These are phyloP conservation scores for Pseudotriccus pelzelni DNA, from an alignment of 2,797 vertebrate genomes.

Conservation along the genomic window DNA sequence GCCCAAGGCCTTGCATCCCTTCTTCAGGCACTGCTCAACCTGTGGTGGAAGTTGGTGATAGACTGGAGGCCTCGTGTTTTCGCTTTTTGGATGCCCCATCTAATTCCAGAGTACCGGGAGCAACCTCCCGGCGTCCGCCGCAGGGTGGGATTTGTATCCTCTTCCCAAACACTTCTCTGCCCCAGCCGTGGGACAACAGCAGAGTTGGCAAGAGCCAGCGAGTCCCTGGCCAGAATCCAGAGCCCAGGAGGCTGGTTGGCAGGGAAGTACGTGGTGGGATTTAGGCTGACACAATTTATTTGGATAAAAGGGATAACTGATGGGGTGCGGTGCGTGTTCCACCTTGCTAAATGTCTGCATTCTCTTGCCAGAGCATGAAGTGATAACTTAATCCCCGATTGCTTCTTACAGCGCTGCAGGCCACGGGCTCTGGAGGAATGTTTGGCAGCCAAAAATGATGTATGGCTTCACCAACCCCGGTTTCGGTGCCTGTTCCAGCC, in stretches of 20 bases:
- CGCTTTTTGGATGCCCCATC: not conserved
- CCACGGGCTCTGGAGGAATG: not conserved
- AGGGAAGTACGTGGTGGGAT: not conserved
- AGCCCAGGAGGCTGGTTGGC: not conserved
- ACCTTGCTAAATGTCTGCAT: constrained; percentile 17
- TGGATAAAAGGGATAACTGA: not conserved
- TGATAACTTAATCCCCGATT: constrained; percentile 30
- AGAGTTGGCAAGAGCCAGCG: not conserved
- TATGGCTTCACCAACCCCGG: not conserved
- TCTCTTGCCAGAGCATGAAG: constrained; percentile 9
- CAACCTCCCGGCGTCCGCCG: accelerated
- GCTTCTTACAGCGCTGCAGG: not conserved
- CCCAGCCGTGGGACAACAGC: not conserved
- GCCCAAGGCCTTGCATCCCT: not conserved
- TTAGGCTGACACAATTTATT: not conserved
- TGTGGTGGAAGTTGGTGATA: accelerated
- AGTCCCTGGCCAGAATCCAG: not conserved
- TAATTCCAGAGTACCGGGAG: not conserved
- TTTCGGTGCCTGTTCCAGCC: not conserved
- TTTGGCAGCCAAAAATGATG: not conserved
- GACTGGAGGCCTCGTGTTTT: not conserved
- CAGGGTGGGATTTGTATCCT: not conserved
- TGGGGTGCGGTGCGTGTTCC: not conserved
- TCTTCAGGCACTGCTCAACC: not conserved
- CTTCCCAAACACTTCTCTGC: not conserved